A percentile compares a stretch with the other conserved stretches of the same genome.
Conservation (phyloP, 2,113 vertebrate species). For the Chlamydotis undulata region DNA sequence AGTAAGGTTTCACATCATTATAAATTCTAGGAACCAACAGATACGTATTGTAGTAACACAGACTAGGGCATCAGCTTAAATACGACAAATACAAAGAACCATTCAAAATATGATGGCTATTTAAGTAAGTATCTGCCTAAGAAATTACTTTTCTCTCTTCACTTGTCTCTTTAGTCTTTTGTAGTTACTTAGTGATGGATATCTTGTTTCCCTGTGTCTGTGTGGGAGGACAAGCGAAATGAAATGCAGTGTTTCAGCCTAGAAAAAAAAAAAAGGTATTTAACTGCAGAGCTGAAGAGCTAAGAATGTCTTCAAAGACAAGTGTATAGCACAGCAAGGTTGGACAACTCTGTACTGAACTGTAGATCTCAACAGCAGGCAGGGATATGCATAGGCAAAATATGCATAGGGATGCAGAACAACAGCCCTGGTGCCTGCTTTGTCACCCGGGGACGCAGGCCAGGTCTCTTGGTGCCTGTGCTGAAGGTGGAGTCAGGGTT, state of each 20-base stretch:
- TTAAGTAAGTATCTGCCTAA: not conserved
- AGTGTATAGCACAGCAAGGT: not conserved
- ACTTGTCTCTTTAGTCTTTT: not conserved
- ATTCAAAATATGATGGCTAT: not conserved
- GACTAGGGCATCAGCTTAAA: not conserved
- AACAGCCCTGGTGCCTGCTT: not conserved
- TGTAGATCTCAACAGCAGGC: not conserved
- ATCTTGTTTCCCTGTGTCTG: not conserved
- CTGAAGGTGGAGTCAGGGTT: not conserved
- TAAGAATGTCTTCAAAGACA: not conserved
- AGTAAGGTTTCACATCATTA: not conserved
- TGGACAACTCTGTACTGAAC: not conserved
- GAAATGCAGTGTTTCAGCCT: not conserved
- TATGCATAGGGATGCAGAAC: accelerated
- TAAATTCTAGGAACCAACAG: not conserved
- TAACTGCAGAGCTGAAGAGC: not conserved
- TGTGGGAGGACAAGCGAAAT: not conserved
- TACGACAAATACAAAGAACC: not conserved
- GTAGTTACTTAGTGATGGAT: not conserved
- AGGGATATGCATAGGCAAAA: not conserved
- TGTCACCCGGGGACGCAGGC: not conserved
- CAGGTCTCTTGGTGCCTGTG: accelerated
- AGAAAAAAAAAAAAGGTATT: not conserved
- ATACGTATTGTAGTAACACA: not conserved
- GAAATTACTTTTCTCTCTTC: constrained; percentile 34